Evolutionary conservation across 2,797 vertebrate species (phyloP), one percentile per base, ranked within the genome.

Genomic region (Borostomias antarcticus): DNA sequence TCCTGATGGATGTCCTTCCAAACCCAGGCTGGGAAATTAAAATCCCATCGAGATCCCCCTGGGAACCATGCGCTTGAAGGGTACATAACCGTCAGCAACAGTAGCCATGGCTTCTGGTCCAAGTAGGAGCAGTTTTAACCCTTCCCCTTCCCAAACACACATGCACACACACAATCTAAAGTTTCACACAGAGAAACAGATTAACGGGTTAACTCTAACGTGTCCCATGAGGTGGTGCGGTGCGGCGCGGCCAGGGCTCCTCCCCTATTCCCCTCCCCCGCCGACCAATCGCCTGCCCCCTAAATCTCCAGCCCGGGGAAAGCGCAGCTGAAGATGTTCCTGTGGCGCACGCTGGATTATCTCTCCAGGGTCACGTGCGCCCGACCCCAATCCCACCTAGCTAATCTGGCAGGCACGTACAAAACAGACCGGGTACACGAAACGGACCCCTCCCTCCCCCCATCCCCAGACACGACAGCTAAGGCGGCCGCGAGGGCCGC

Each of bases 261-360:
- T 51, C 51, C 52, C 30, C 48, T 17, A 23, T 64, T 62, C 62
- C 52, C 29, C 30, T 17, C 53, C 28, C 28, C 47, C 4, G 4
- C n/a, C 75, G 57, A 59, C 54, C 7, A 40, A 17, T 29, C 37
- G 25, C 21, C 62, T 19, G 2, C 64, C 74, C 74, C 35, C 64
- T 86, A 87, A 90, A 74, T 74, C 84, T 76, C 69, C 66, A 65
- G 64, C 77, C 67, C 50, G 81, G 81, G 74, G 84, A 88, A 88
- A 87, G 86, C 61, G 76, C 83, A 80, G 76, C 81, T 78, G 75
- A 89, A 86, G 82, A 88, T 83, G 73, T 84, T 76, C 80, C 23
- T 60, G 0, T 68, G 85, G 32, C 29, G 50, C 28, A 23, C 23
- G 28, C 32, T 29, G 48, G 30, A 89, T 90, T 86, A 89, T 84